These are phyloP conservation scores for Cotesia congregata DNA, from an alignment of 2,888 invertebrate genomes.

Conservation along the genomic window DNA sequence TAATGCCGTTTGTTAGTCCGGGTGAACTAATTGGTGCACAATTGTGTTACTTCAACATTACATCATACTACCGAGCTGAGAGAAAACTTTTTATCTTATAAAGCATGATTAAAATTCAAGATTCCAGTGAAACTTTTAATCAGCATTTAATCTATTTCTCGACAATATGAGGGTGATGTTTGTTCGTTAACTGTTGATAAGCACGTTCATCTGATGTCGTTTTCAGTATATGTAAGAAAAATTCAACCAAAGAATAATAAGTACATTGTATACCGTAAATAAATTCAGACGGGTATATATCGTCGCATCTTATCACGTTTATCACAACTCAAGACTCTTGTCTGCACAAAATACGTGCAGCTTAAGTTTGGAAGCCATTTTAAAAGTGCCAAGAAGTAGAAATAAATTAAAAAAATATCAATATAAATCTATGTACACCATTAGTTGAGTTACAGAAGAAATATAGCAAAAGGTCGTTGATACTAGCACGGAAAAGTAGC, in stretches of 20 bases:
- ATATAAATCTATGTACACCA: background rate
- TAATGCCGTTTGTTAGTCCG: no score
- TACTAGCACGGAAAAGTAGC: background rate
- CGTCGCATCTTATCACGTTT: conserved; percentile 1
- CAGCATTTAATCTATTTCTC: no score
- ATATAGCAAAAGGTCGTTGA: background rate
- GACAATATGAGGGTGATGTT: no score
- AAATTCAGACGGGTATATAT: background rate
- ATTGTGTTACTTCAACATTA: no score
- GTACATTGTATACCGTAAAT: background rate
- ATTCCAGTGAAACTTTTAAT: no score
- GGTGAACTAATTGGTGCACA: no score
- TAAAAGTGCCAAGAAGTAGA: background rate
- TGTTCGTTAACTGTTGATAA: background rate
- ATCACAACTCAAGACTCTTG: background rate
- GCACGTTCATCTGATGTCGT: background rate
- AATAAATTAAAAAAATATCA: background rate
- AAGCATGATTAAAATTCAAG: no score
- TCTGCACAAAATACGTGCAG: background rate
- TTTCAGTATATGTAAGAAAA: conserved; percentile 3
- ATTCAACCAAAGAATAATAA: background rate
- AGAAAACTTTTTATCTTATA: no score
- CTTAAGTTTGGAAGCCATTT: background rate
- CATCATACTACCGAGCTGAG: no score
- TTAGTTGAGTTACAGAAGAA: background rate